A percentile compares a stretch with the other conserved stretches of the same genome.
Evolutionary conservation across 2,888 invertebrate species (phyloP).

Genomic region (Drosophila robusta): DNA sequence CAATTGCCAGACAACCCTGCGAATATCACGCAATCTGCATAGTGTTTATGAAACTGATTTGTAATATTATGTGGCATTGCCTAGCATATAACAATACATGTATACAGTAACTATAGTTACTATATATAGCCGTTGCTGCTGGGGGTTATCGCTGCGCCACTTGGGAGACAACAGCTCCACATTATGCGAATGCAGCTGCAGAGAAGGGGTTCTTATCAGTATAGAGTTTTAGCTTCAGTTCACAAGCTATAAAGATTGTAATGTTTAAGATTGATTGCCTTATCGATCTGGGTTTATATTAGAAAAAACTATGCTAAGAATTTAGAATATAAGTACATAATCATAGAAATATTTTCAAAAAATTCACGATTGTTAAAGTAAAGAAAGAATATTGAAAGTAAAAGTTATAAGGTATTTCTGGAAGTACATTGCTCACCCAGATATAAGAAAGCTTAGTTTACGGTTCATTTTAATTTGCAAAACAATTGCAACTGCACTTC

Average conservation of each 20-base stretch:
- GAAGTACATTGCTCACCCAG: no score
- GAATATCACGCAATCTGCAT: slow-evolving; percentile 12
- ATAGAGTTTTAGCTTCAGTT: neutral
- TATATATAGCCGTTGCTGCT: slow-evolving; percentile 7
- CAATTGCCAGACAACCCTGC: slow-evolving; percentile 46
- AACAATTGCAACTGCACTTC: no score
- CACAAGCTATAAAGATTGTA: neutral
- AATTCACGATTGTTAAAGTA: no score
- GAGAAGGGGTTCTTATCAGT: slow-evolving; percentile 6
- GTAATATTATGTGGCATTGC: slow-evolving; percentile 13
- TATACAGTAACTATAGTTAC: neutral
- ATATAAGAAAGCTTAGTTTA: no score
- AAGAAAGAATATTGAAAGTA: no score
- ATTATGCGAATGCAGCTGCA: slow-evolving; percentile 5
- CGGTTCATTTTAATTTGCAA: no score
- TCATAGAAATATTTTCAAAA: no score
- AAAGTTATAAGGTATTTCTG: no score
- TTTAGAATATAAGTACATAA: no score
- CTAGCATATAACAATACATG: neutral
- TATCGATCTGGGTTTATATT: neutral
- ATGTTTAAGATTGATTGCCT: neutral
- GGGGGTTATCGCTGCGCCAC: slow-evolving; percentile 36
- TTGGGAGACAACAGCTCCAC: slow-evolving; percentile 5
- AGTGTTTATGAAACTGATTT: slow-evolving; percentile 30
- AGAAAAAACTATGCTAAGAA: neutral